Evolutionary conservation across 2,797 vertebrate species (phyloP).

Genomic region (Chelonia mydas): DNA sequence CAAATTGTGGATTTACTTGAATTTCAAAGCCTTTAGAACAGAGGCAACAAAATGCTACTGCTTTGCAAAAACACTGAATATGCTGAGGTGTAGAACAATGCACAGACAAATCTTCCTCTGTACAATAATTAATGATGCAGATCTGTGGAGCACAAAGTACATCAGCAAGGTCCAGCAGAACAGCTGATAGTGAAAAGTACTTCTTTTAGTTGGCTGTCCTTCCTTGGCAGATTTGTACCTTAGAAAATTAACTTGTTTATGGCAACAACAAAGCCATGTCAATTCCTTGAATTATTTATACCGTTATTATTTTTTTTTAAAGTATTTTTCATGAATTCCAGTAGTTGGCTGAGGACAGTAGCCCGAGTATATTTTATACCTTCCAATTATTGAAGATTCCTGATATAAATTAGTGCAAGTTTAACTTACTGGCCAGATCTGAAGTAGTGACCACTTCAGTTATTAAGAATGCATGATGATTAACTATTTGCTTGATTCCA

Average conservation of each 20-base stretch:
- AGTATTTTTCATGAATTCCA: constrained; percentile 12
- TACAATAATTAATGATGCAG: background rate
- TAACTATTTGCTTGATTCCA: background rate
- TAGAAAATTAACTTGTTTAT: constrained; percentile 22
- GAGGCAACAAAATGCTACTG: background rate
- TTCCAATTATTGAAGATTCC: background rate
- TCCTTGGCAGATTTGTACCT: background rate
- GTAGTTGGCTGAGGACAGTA: background rate
- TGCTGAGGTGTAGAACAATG: background rate
- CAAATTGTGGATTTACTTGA: background rate
- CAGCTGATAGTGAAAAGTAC: background rate
- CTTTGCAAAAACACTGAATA: background rate
- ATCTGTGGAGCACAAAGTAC: background rate
- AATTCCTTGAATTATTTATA: constrained; percentile 26
- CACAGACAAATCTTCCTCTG: background rate
- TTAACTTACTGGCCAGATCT: background rate
- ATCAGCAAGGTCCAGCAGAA: constrained; percentile 10
- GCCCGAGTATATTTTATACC: background rate
- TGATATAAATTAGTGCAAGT: constrained; percentile 25
- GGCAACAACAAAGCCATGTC: background rate
- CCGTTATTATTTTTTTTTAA: background rate
- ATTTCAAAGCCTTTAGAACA: constrained; percentile 32
- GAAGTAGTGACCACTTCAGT: background rate
- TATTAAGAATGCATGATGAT: background rate
- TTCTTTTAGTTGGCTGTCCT: background rate